A percentile compares a stretch with the other conserved stretches of the same genome.
phyloP scores from a whole-genome alignment of 1,140 invertebrate species.

The Pseudomyrmex gracilis region DNA sequence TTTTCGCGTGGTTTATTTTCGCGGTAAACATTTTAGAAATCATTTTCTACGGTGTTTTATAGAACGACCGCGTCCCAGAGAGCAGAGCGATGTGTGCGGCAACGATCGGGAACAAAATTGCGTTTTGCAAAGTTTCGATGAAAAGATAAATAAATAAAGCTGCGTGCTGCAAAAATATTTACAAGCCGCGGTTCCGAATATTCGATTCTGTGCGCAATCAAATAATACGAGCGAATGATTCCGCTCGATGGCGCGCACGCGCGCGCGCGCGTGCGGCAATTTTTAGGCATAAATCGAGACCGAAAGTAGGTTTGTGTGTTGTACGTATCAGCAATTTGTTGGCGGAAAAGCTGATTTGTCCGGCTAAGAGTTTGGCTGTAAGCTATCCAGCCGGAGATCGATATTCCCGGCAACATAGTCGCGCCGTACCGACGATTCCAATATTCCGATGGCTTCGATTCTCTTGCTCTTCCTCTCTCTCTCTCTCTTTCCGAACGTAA shows the following conservation, averaged over 20 bases:
- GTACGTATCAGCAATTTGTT: conserved; percentile 11
- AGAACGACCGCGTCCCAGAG: neutral
- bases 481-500: neutral
- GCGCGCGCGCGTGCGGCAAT: neutral
- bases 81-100: neutral
- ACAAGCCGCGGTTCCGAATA: conserved; percentile 26
- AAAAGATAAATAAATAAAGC: conserved; percentile 58
- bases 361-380: conserved; percentile 18
- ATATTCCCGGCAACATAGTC: conserved; percentile 18
- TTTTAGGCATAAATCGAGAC: conserved; percentile 9
- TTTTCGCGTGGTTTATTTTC: conserved; percentile 18
- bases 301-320: conserved; percentile 5
- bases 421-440: neutral
- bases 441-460: conserved; percentile 6
- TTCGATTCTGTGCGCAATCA: conserved; percentile 10
- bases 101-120: conserved; percentile 41
- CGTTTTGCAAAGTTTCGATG: conserved; percentile 54
- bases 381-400: conserved; percentile 17
- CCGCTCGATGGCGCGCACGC: neutral
- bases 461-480: neutral
- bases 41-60: conserved; percentile 9
- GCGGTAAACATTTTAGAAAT: conserved; percentile 30
- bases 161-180: conserved; percentile 42
- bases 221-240: conserved; percentile 37
- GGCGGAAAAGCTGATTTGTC: conserved; percentile 15